Conservation (phyloP, 2,888 invertebrate species). For the Tetheella fluctuosa region DNA sequence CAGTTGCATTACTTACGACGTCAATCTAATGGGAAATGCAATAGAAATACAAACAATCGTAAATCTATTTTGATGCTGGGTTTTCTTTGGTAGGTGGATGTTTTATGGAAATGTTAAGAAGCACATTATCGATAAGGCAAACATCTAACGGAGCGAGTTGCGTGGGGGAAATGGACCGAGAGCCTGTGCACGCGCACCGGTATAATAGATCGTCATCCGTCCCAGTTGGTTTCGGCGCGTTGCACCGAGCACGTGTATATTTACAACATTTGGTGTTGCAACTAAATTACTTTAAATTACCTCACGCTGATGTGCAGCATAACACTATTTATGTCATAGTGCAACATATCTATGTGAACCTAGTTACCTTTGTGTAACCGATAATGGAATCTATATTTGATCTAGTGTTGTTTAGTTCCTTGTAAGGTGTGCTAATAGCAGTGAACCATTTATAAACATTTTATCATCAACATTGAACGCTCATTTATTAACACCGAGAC, state of each 20-base stretch:
- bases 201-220: slow-evolving; percentile 79
- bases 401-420: slow-evolving; percentile 12
- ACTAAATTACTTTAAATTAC: slow-evolving; percentile 24
- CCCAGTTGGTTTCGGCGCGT: slow-evolving; percentile 82
- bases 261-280: slow-evolving; percentile 61
- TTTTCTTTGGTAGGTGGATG: slow-evolving; percentile 15
- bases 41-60: neutral
- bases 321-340: slow-evolving; percentile 27
- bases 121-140: slow-evolving; percentile 62
- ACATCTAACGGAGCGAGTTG: slow-evolving; percentile 77
- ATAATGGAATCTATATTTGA: slow-evolving; percentile 48
- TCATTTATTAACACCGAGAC: slow-evolving; percentile 12
- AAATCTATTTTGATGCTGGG: neutral
- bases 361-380: slow-evolving; percentile 37
- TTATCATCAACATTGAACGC: slow-evolving; percentile 2
- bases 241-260: slow-evolving; percentile 78
- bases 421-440: slow-evolving; percentile 5
- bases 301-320: slow-evolving; percentile 2
- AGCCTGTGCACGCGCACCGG: slow-evolving; percentile 78
- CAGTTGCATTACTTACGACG: neutral
- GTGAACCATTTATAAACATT: slow-evolving; percentile 12
- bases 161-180: slow-evolving; percentile 83
- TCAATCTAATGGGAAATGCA: neutral
- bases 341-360: neutral
- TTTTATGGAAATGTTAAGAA: slow-evolving; percentile 40